Evolutionary conservation across 2,113 vertebrate genomes (phyloP), one percentile per base, ranked within the genome.

Genomic region (Mugil cephalus): DNA sequence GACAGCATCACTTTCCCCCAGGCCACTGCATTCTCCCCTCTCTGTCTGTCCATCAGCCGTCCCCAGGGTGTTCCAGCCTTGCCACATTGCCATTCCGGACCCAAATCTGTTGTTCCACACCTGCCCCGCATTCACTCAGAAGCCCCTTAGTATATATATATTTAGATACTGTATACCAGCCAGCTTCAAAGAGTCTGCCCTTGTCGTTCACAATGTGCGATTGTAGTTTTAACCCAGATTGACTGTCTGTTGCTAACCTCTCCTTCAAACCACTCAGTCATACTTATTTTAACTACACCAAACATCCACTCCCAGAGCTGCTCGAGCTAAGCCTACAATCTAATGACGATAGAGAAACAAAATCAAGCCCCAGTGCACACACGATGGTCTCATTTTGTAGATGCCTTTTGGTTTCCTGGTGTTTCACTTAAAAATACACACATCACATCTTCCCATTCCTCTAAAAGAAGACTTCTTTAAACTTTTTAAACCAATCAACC

Each of bases 401-500:
- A 68, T 12, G 18, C 7, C 19, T 53, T 19, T 34, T 10, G 47
- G 10, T 47, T 30, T 30, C 51, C n/a, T 67, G 18, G 14, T 34
- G 66, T 65, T 68, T 10, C 36, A 58, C 14, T 38, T 11, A 38
- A 66, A 77, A 73, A 69, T 50, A 18, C 62, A 69, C 24, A 59
- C 14, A 46, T 66, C 58, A 56, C 9, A 8, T 48, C 56, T 19
- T 17, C 8, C 53, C 38, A 54, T 68, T 43, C 7, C 40, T 55
- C 47, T 17, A 19, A 75, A 67, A 75, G 13, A 69, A 62, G 59
- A 39, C 66, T 38, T 64, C 5, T 82, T 79, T 74, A 58, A n/a
- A 77, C 69, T 74, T 82, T 77, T 80, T 73, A 47, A 82, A 66
- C 82, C 61, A 82, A 42, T 77, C 77, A 42, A 60, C 43, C 56